Percentiles rank a stretch among this genome's conserved stretches.
Evolutionary conservation across 2,113 vertebrate genomes (phyloP).

Genomic region (Pedionomus torquatus): DNA sequence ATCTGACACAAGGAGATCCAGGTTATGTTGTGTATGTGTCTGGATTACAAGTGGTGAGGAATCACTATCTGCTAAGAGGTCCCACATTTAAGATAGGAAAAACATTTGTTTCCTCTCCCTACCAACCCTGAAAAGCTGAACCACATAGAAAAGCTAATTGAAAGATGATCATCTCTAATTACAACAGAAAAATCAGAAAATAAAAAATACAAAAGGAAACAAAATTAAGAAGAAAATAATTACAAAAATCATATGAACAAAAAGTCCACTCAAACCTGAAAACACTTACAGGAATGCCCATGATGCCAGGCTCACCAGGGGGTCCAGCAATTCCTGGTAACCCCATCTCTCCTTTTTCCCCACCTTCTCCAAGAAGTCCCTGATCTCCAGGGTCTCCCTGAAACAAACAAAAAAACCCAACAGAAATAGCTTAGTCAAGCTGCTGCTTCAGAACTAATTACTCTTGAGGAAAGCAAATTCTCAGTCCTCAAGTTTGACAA

Average conservation of each 20-base stretch:
- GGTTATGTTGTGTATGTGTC: neutral
- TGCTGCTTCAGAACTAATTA: neutral
- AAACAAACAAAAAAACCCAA: neutral
- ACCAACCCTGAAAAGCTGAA: neutral
- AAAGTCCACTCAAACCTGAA: neutral
- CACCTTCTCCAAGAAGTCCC: slow-evolving; percentile 85
- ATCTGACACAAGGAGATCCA: neutral
- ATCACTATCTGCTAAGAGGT: neutral
- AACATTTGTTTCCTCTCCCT: neutral
- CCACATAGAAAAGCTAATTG: neutral
- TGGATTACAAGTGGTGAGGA: neutral
- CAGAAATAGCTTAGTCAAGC: neutral
- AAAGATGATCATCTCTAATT: neutral
- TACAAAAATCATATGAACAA: neutral
- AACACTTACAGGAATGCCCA: slow-evolving; percentile 85
- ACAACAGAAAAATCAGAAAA: neutral
- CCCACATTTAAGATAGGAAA: neutral
- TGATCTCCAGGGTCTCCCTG: slow-evolving; percentile 87
- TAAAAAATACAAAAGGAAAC: neutral
- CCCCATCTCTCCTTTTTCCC: slow-evolving; percentile 87
- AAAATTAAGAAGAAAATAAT: neutral
- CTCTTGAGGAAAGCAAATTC: neutral
- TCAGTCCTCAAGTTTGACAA: neutral
- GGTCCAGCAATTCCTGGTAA: slow-evolving; percentile 79
- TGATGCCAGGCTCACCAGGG: slow-evolving; percentile 81